Evolutionary conservation across 2,113 vertebrate species (phyloP), one percentile per base, ranked within the genome.

Genomic region (Syngnathoides biaculeatus): DNA sequence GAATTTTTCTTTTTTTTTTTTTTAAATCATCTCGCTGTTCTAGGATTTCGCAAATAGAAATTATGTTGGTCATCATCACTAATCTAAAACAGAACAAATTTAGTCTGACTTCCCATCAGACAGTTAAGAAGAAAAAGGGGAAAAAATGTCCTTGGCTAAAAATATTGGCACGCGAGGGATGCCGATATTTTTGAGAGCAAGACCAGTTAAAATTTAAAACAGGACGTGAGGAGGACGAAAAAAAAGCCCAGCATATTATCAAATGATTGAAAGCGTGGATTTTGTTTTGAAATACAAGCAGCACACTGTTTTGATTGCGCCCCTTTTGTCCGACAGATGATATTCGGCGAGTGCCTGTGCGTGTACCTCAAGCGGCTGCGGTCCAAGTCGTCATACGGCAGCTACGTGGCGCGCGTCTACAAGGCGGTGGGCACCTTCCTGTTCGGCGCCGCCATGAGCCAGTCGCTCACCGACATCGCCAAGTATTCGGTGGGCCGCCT

Each of bases 401-500:
- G 88, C 87, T 98, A 96, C 60, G 26, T 95, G 68, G 92, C 95
- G 77, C 88, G 92, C 69, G 80, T 95, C 75, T 99, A 99, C 90
- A 98, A 98, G 90, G 93, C 93, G 55, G 71, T 97, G 4, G 97
- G 97, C 30, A 93, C 94, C 64, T 99, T 98, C 86, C 63, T 99
- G 47, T 98, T 98, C n/a, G 97, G 97, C 27, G 97, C 95, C 4
- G 94, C 94, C n/a, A 93, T 94, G 85, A 98, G 96, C 86, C 97
- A 99, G 86, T 98, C 97, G 0, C 85, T 99, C 82, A 98, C 97
- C 2, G 96, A 99, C 92, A 99, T 98, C 81, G 96, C 94, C 84
- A 99, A 99, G 82, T 98, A 98, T 72, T 96, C 96, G 1, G 95
- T 99, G 53, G 97, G 97, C 0, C 94, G 96, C 14, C 90, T 98